Percentiles rank a stretch among this genome's conserved stretches.
These are phyloP conservation scores for Dunckerocampus dactyliophorus DNA, from an alignment of 2,113 vertebrate species.

Conservation along the genomic window DNA sequence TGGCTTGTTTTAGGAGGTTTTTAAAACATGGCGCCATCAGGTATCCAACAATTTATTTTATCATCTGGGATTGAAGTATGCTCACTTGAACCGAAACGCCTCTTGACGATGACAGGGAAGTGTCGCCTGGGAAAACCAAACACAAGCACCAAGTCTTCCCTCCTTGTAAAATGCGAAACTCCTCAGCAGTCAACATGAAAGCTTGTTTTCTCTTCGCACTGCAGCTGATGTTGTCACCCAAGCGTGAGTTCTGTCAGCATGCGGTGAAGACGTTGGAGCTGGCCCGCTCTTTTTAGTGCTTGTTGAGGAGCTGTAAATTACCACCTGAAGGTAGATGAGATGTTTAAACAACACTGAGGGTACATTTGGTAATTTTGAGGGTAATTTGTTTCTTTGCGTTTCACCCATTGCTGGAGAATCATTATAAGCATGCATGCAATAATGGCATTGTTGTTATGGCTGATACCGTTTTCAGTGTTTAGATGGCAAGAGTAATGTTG, in stretches of 20 bases:
- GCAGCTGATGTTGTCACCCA: constrained; percentile 49
- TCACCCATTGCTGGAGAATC: too few species aligned
- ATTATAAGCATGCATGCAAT: too few species aligned
- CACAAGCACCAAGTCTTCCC: constrained; percentile 20
- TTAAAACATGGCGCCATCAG: constrained; percentile 16
- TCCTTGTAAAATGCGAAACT: constrained; percentile 39
- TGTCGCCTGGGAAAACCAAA: constrained; percentile 31
- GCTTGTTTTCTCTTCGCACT: constrained; percentile 52
- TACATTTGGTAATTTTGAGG: neutral
- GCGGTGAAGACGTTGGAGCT: constrained; percentile 27
- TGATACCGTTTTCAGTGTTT: too few species aligned
- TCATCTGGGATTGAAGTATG: neutral
- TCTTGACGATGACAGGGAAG: neutral
- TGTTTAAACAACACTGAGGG: constrained; percentile 28
- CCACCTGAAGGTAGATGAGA: constrained; percentile 20
- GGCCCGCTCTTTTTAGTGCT: constrained; percentile 36
- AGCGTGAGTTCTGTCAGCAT: constrained; percentile 57
- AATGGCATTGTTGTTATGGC: too few species aligned
- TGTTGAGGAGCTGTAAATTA: constrained; percentile 44
- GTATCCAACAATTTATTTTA: constrained; percentile 5
- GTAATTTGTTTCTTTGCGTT: too few species aligned
- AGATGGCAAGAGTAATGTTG: too few species aligned
- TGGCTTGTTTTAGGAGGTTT: constrained; percentile 22
- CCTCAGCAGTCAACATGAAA: constrained; percentile 35
- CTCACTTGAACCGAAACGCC: neutral